phyloP scores from a whole-genome alignment of 2,113 vertebrate species.

The Oncorhynchus masou region DNA sequence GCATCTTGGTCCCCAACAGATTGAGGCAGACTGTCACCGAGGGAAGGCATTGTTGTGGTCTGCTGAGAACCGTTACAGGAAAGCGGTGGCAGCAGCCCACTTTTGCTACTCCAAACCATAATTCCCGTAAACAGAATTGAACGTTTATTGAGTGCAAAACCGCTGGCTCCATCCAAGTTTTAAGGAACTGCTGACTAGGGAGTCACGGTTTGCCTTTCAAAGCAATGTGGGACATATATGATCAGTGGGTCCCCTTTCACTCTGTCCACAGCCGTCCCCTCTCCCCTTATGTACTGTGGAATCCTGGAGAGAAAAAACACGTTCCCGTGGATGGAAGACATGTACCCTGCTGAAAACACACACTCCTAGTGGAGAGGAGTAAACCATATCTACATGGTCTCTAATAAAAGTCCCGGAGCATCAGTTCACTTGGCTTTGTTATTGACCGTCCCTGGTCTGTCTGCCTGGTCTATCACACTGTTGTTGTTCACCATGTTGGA shows the following conservation, averaged over 20 bases:
- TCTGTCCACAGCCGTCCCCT: conserved; percentile 33
- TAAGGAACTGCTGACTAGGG: conserved; percentile 51
- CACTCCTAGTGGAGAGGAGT: conserved; percentile 47
- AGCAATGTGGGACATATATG: conserved; percentile 43
- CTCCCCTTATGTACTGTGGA: conserved; percentile 43
- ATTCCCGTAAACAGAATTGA: conserved; percentile 58
- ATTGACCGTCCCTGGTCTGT: conserved; percentile 43
- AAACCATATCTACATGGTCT: conserved; percentile 73
- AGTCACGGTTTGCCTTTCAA: conserved; percentile 52
- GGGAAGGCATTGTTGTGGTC: conserved; percentile 31
- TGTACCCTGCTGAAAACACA: conserved; percentile 45
- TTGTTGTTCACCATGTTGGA: conserved; percentile 4
- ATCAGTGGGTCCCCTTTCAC: conserved; percentile 40
- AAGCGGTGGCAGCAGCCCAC: conserved; percentile 47
- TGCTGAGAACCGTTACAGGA: conserved; percentile 38
- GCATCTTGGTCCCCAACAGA: conserved; percentile 20
- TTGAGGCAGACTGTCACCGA: conserved; percentile 23
- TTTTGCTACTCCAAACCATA: conserved; percentile 59
- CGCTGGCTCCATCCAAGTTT: conserved; percentile 56
- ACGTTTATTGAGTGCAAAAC: conserved; percentile 72
- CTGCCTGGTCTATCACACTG: conserved; percentile 34
- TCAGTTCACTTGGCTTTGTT: conserved; percentile 40
- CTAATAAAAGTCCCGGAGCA: conserved; percentile 63
- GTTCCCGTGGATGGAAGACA: conserved; percentile 58
- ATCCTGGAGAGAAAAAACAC: conserved; percentile 42